Base-by-base conservation (phyloP, 1,140 invertebrate genomes). In the Globodera rostochiensis region DNA sequence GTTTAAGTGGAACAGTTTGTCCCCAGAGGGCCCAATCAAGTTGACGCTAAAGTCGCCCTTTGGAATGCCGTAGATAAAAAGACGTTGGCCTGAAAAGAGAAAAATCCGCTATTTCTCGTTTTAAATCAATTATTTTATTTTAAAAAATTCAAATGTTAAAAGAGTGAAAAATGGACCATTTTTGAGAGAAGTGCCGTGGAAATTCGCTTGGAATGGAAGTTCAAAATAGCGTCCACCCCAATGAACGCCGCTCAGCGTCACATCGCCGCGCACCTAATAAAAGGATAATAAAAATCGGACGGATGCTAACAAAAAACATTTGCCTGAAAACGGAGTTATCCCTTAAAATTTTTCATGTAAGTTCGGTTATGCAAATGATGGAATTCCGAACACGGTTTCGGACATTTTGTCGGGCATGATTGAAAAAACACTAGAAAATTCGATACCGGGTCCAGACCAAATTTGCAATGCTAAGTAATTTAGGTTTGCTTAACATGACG, bases 31-130 rank as follows among this genome's bases (percentile, higher is more conserved):
- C 21, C 74, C 82, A 21, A 90, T 66, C 46, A 89, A 86, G 76
- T 89, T 84, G 50, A 89, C 64, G 11, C 80, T 81, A 79, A 90
- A 89, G 77, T 89, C 86, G 21, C 88, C 88, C n/a, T 88, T 90
- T 25, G 88, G 87, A 69, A 88, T 82, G 25, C 85, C 88, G 70
- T 88, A 87, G 11, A 89, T 8, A 74, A 80, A 80, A 53, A 88
- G 73, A 36, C 88, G 87, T 49, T 89, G 84, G 47, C 86, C 86
- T 82, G 19, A 78, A 53, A 19, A 67, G 9, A 36, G 36, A 36
- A 36, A 36, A 36, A 36, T 36, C 36, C 2, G 25, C 25, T 3
- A 36, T 36, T 36, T 36, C 3, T 36, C 36, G 36, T 36, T 36
- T 36, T 36, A 36, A 36, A 36, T 36, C 1, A 36, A 2, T 36